Conservation (phyloP, 2,113 vertebrate genomes). For the Sinocyclocheilus grahami region DNA sequence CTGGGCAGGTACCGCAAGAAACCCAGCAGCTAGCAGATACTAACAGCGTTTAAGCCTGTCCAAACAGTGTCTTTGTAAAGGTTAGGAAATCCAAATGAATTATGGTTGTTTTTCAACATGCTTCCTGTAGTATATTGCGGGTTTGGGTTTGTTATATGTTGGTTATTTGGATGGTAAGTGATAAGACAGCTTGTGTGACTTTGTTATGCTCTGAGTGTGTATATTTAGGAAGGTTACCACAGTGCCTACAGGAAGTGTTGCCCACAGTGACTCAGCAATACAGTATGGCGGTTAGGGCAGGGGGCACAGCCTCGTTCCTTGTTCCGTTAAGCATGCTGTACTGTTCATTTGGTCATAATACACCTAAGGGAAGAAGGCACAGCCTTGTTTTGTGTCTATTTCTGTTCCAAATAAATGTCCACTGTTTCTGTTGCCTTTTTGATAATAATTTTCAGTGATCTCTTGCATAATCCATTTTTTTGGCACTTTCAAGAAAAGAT, state of each 20-base stretch:
- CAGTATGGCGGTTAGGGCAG: conserved; percentile 35
- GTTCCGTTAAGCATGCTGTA: conserved; percentile 5
- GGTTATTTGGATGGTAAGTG: background rate
- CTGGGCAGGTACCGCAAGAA: background rate
- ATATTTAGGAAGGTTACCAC: conserved; percentile 27
- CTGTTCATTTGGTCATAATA: background rate
- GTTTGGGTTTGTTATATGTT: background rate
- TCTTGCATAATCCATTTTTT: background rate
- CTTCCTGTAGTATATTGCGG: background rate
- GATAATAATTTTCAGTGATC: background rate
- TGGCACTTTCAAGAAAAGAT: background rate
- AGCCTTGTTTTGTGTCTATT: background rate
- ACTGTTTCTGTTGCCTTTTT: background rate
- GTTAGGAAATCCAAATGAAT: conserved; percentile 5
- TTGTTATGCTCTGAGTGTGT: conserved; percentile 36
- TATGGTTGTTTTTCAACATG: background rate
- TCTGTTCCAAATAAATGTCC: background rate
- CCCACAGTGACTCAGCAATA: conserved; percentile 49
- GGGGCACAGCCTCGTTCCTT: conserved; percentile 3
- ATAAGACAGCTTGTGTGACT: conserved; percentile 25
- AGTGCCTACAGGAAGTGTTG: conserved; percentile 39
- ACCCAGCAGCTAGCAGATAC: background rate
- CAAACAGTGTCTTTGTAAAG: conserved; percentile 31
- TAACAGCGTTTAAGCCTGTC: conserved; percentile 25
- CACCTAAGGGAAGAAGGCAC: background rate